Conservation (phyloP, 2,797 vertebrate species). For the Petrocephalus sullivani region DNA sequence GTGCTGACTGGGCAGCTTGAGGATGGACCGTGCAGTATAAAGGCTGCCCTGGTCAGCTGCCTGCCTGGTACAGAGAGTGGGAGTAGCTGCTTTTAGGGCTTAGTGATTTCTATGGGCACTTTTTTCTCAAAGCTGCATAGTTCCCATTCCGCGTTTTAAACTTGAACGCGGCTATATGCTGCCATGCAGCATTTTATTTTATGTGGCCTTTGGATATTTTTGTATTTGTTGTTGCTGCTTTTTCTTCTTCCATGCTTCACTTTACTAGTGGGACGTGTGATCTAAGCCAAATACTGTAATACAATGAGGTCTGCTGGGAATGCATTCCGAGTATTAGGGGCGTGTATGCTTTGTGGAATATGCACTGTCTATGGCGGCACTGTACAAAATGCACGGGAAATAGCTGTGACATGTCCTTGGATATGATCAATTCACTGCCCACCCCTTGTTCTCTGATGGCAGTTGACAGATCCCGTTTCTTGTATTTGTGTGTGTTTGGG, state of each 20-base stretch:
- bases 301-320: neutral
- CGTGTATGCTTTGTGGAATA: neutral
- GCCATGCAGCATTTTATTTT: neutral
- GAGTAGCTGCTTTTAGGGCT: neutral
- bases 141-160: neutral
- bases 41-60: neutral
- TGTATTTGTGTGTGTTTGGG: neutral
- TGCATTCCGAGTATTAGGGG: neutral
- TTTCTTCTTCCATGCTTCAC: neutral
- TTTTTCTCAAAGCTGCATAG: neutral
- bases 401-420: neutral
- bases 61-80: neutral
- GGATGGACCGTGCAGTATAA: neutral
- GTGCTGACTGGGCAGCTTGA: neutral
- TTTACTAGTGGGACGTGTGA: neutral
- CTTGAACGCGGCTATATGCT: neutral
- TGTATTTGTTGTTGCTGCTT: neutral
- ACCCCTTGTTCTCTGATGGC: neutral
- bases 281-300: neutral
- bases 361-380: neutral
- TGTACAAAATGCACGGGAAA: neutral
- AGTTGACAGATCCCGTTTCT: neutral
- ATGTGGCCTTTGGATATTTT: neutral
- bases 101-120: neutral
- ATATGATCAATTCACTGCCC: neutral